These are phyloP conservation scores for Ivindomyrus marchei DNA, from an alignment of 2,113 vertebrate genomes.

Conservation along the genomic window DNA sequence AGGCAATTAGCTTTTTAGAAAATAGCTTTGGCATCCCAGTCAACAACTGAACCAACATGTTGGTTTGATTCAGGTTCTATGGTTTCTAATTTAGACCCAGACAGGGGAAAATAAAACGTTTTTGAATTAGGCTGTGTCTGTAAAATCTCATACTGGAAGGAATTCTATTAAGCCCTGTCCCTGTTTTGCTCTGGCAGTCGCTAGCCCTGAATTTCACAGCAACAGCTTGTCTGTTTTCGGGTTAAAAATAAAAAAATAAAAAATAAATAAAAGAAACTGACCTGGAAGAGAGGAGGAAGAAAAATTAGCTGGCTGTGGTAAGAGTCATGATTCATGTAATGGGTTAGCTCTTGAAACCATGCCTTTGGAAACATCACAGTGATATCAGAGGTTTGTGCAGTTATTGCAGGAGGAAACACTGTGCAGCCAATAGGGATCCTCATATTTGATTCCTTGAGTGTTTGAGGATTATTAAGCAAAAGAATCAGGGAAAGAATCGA, in stretches of 20 bases:
- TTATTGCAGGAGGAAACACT: not conserved
- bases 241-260: not conserved
- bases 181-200: slow-evolving; percentile 58
- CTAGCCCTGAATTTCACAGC: slow-evolving; percentile 43
- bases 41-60: slow-evolving; percentile 28
- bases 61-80: slow-evolving; percentile 53
- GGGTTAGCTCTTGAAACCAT: not conserved
- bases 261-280: not conserved
- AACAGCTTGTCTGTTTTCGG: slow-evolving; percentile 36
- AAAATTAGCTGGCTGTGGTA: not conserved
- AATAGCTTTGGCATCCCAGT: slow-evolving; percentile 44
- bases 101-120: slow-evolving; percentile 40
- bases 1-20: slow-evolving; percentile 44
- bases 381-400: not conserved
- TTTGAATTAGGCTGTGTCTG: slow-evolving; percentile 44
- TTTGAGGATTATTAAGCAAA: not conserved
- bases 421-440: not conserved
- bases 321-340: not conserved
- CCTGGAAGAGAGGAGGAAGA: not conserved
- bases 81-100: slow-evolving; percentile 37
- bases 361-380: not conserved
- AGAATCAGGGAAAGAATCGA: not conserved
- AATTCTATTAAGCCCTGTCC: slow-evolving; percentile 56
- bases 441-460: not conserved
- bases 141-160: slow-evolving; percentile 50